phyloP scores from a whole-genome alignment of 2,797 vertebrate species.

The Varecia variegata region DNA sequence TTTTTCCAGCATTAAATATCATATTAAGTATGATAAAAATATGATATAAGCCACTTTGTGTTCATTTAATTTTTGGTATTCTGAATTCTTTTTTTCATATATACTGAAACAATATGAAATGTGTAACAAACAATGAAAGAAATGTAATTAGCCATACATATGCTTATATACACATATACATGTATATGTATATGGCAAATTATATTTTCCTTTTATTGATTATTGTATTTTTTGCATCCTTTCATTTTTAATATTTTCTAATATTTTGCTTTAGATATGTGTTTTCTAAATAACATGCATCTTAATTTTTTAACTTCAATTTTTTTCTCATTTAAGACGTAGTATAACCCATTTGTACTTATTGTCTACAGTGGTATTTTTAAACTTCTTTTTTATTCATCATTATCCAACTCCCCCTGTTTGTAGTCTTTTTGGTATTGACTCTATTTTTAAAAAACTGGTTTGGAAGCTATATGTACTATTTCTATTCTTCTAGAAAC shows the following conservation, averaged over 20 bases:
- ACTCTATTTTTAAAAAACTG: background rate
- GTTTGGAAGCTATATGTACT: background rate
- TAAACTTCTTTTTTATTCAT: background rate
- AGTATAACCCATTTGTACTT: background rate
- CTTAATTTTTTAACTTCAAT: background rate
- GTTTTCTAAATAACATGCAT: background rate
- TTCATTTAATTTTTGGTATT: background rate
- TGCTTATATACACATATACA: background rate
- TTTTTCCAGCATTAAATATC: slow-evolving; percentile 20
- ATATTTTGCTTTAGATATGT: background rate
- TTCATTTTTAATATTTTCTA: slow-evolving; percentile 41
- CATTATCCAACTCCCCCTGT: background rate
- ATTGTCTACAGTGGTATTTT: background rate
- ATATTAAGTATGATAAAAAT: background rate
- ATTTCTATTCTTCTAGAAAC: slow-evolving; percentile 5
- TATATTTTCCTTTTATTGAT: background rate
- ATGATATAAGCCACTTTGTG: background rate
- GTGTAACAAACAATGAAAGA: background rate
- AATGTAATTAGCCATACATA: background rate
- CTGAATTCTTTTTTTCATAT: background rate
- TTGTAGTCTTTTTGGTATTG: background rate
- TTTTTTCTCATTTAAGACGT: background rate
- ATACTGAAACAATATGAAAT: background rate
- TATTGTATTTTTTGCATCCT: background rate
- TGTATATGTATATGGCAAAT: background rate